Evolutionary conservation across 2,113 vertebrate species (phyloP), one percentile per base, ranked within the genome.

Genomic region (Alethe diademata): DNA sequence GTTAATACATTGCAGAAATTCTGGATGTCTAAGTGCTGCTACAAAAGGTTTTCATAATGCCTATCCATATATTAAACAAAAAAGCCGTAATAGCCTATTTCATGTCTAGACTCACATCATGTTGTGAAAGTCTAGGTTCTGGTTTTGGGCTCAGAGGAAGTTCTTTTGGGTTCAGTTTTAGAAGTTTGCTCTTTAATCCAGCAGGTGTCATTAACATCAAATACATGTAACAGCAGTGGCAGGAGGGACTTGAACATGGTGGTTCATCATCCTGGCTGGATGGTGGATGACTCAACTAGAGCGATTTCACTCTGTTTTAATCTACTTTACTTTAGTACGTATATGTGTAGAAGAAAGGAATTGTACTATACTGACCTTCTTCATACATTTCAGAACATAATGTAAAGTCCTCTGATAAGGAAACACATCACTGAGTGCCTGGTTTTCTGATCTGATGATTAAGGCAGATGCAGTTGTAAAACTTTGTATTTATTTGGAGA

Each of bases 311-410:
- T 62, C 19, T 13, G 3, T 29, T 62, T 74, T 50, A 19, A 51
- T 70, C 42, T 53, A 17, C 40, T 76, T 70, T 35, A 51, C 19
- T 72, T 56, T 5, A 65, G 13, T 67, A 36, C 0, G 0, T 19
- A 1, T 19, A 19, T 78, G 3, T 36, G 9, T 38, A 54, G 53
- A 51, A 74, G 19, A 62, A 90, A 70, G 28, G 18, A 71, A 18
- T 13, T 61, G 22, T 48, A 43, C 24, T 19, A 14, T 43, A 56
- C 43, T 43, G 23, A 65, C 19, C 14, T 1, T 76, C 31, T 86
- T 65, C 24, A 24, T 47, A 14, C 4, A 4, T 64, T 82, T 74
- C 57, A 69, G 57, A 85, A 38, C 6, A 5, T 71, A 36, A 53
- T 3, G 5, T 47, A 6, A 72, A 64, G 31, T 51, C 6, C 15